Evolutionary conservation across 2,888 invertebrate species (phyloP), one percentile per base, ranked within the genome.

Genomic region (Spodoptera picta): DNA sequence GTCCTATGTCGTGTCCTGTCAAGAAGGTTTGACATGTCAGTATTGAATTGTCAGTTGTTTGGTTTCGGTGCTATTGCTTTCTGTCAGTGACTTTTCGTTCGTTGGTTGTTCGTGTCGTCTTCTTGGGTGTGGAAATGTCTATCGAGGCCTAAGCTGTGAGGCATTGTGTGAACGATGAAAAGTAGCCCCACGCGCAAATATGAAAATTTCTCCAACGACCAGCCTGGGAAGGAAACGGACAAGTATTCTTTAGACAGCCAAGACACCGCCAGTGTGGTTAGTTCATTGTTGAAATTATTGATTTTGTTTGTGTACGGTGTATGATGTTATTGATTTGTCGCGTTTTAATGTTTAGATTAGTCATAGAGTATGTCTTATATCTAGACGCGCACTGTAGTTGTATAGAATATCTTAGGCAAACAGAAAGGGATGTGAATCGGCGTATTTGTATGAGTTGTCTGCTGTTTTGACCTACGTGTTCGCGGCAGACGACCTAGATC

Each of bases 181-280:
- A 94, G 90, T 88, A 94, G 94, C 80, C 94, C 95, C 67, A 90
- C 90, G 76, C 92, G 90, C 82, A 94, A 95, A 90, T 94, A 94
- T 95, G 95, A 94, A 68, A 90, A 90, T 87, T 94, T 94, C 83
- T 87, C 92, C 79, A 89, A 86, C 83, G 94, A 94, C 80, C 90
- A 91, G 65, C 92, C 90, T 82, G 90, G 89, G 82, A 93, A 91
- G 85, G 94, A 94, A 79, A 90, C 90, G 79, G 94, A 95, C 84
- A 95, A 95, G 83, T 91, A 93, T 85, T 95, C 95, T 69, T 71
- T 95, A 92, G 90, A 93, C 83, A 95, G 95, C 81, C 94, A 94
- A 84, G 95, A 95, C 85, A 95, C 95, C 62, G 94, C 94, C 53
- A 95, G 95, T 91, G 87, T 95, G 92, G 95, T 95, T 78, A 91